Conservation (phyloP, 2,113 vertebrate genomes). For the Dipodomys stephensi region DNA sequence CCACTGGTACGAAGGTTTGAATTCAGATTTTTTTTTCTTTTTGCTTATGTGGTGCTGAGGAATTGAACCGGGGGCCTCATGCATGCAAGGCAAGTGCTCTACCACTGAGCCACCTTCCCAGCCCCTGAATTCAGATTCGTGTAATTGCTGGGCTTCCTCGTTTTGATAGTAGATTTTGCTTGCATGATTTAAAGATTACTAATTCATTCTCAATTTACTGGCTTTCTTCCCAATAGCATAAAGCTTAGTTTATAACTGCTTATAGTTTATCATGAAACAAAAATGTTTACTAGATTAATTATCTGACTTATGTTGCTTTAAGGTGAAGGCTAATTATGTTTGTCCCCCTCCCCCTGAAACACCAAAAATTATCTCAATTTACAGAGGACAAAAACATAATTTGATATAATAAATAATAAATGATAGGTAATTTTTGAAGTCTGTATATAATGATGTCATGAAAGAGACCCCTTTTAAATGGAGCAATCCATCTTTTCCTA, state of each 20-base stretch:
- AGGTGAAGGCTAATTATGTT: background rate
- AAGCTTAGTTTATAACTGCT: background rate
- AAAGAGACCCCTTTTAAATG: background rate
- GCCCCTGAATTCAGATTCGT: too few relatives aligned
- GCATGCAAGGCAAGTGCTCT: too few relatives aligned
- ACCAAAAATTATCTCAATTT: constrained; percentile 24
- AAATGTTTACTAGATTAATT: background rate
- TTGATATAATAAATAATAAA: constrained; percentile 34
- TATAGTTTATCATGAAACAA: background rate
- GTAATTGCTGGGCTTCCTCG: background rate
- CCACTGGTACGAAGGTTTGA: too few relatives aligned
- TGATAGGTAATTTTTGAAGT: background rate
- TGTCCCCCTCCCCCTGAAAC: background rate
- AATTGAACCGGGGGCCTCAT: too few relatives aligned
- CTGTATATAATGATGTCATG: background rate
- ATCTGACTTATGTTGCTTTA: background rate
- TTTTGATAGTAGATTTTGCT: constrained; percentile 13
- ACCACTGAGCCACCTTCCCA: too few relatives aligned
- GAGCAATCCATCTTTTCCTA: constrained; percentile 10
- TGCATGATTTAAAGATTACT: background rate
- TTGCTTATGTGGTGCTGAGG: too few relatives aligned
- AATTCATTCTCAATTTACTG: background rate
- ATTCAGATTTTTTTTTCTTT: too few relatives aligned
- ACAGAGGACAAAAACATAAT: constrained; percentile 11
- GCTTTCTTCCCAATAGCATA: background rate